These are phyloP conservation scores for Trimorus sp. DNA, from an alignment of 2,888 invertebrate species.

Conservation along the genomic window DNA sequence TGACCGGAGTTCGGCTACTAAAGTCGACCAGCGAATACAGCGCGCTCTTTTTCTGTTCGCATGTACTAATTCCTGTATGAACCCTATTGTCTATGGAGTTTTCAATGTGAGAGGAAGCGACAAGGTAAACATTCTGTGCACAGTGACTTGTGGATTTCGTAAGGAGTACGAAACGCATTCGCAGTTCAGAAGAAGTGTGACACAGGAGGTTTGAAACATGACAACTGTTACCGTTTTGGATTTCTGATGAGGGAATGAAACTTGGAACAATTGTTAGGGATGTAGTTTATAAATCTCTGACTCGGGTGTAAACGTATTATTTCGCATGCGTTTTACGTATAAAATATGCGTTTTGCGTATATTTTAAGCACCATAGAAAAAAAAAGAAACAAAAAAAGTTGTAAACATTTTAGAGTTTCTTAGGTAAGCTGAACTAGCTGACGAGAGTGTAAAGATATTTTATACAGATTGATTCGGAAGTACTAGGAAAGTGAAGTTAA, in stretches of 20 bases:
- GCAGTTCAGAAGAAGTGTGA: slow-evolving; percentile 27
- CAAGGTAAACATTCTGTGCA: slow-evolving; percentile 71
- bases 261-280: too few species aligned
- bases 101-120: slow-evolving; percentile 87
- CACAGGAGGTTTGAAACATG: neutral
- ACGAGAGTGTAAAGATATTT: too few species aligned
- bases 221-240: neutral
- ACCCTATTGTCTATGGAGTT: slow-evolving; percentile 96
- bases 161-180: slow-evolving; percentile 31
- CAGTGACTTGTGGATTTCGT: slow-evolving; percentile 33
- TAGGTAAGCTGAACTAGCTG: too few species aligned
- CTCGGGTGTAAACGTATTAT: too few species aligned
- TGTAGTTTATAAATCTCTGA: too few species aligned
- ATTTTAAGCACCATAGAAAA: too few species aligned
- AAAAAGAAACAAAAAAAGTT: too few species aligned
- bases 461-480: too few species aligned
- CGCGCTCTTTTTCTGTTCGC: slow-evolving; percentile 96
- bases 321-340: too few species aligned
- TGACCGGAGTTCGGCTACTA: slow-evolving; percentile 87
- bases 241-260: neutral
- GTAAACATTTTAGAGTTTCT: too few species aligned
- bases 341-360: too few species aligned
- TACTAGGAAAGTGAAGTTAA: too few species aligned
- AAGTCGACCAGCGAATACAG: slow-evolving; percentile 90
- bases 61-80: slow-evolving; percentile 97